Evolutionary conservation across 1,140 invertebrate species (phyloP).

Genomic region (Trichonephila clavipes): DNA sequence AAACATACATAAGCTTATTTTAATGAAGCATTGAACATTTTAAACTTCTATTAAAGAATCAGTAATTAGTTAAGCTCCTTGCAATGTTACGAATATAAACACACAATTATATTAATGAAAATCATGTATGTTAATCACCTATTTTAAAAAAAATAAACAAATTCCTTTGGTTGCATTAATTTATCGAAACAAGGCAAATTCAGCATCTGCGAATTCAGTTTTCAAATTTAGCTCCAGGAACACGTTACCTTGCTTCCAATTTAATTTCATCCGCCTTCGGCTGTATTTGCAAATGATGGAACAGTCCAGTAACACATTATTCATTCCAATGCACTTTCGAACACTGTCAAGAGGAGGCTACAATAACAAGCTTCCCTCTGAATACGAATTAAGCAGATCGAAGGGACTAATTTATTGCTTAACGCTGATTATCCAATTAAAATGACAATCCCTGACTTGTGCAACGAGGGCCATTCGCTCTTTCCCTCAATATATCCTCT

Average conservation of each 20-base stretch:
- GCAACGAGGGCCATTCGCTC: background rate
- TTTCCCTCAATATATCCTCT: background rate
- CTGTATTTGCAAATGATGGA: constrained; percentile 18
- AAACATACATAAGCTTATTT: too few relatives aligned
- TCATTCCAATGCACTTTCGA: constrained; percentile 41
- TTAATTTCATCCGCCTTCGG: constrained; percentile 15
- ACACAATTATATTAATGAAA: too few relatives aligned
- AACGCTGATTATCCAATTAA: constrained; percentile 73
- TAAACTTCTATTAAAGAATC: too few relatives aligned
- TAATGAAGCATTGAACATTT: too few relatives aligned
- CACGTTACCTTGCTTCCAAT: constrained; percentile 12
- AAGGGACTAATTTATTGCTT: constrained; percentile 66
- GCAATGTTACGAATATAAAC: too few relatives aligned
- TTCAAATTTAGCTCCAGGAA: constrained; percentile 3
- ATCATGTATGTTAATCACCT: too few relatives aligned
- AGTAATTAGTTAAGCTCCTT: too few relatives aligned
- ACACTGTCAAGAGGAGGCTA: constrained; percentile 14
- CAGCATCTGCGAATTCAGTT: constrained; percentile 4
- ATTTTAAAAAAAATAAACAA: background rate
- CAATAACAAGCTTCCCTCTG: constrained; percentile 53
- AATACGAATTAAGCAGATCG: constrained; percentile 52
- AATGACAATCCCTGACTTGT: constrained; percentile 63
- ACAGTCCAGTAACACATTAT: constrained; percentile 38
- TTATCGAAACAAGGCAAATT: background rate
- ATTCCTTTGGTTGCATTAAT: background rate